Evolutionary conservation across 2,797 vertebrate species (phyloP), one percentile per base, ranked within the genome.

Genomic region (Mareca strepera): DNA sequence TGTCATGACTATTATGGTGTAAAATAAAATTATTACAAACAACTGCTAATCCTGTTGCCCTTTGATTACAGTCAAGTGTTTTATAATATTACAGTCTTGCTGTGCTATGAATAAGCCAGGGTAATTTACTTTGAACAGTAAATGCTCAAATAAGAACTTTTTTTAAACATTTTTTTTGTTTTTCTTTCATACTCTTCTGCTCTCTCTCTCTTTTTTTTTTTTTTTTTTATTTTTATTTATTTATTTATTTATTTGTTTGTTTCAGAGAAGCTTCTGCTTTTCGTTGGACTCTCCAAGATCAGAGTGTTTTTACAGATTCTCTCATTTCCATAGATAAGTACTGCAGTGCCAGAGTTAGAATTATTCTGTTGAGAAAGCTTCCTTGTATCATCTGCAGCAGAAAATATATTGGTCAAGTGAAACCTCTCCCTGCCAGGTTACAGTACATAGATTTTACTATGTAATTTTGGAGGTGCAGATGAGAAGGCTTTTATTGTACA

Each of bases 31-130:
- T 41, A 75, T 91, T 84, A 81, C 81, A 88, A 94, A 73, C 50
- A 89, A 68, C 60, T 39, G 17, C 23, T 89, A 89, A 95, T 86
- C 77, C 64, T 74, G 26, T 74, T 96, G 86, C 64, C 62, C 75
- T 97, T 92, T 97, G 78, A 95, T 90, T 94, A 86, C 46, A 91
- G 55, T 86, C 72, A 77, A 94, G 82, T 79, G 66, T 80, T 95
- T 67, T 84, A 62, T 93, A 84, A 76, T 74, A 41, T 89, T 87
- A 77, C 18, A 76, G 48, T 92, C 31, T 79, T 69, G 12, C 25
- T 79, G 16, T 81, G 35, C n/a, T 81, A 50, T 86, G 52, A 92
- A 63, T 53, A 92, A 84, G 43, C 44, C 28, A 62, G 58, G 29
- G 41, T 20, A 92, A 93, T 94, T 97, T 95, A 76, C 50, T 95